Conservation (phyloP, 1,140 invertebrate species). For the Camponotus floridanus region DNA sequence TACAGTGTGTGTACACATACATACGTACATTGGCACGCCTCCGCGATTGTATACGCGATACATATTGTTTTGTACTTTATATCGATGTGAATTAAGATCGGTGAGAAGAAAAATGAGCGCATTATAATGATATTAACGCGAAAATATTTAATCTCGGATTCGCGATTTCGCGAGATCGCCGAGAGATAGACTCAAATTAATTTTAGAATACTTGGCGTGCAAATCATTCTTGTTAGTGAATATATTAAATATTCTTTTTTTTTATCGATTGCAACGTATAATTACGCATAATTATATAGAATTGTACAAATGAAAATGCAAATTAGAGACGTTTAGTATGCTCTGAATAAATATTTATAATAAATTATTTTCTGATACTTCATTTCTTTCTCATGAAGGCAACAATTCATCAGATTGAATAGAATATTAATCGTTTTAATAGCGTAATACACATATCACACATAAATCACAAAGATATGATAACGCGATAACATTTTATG, state of each 20-base stretch:
- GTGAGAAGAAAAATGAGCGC: background rate
- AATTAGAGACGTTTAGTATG: background rate
- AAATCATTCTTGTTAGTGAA: constrained; percentile 3
- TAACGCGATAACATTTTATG: background rate
- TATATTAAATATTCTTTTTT: constrained; percentile 15
- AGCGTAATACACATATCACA: background rate
- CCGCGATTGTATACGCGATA: background rate
- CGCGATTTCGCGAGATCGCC: background rate
- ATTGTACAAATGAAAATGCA: too few relatives aligned
- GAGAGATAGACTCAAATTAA: background rate
- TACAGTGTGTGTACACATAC: constrained; percentile 35
- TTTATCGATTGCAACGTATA: background rate
- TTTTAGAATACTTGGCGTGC: background rate
- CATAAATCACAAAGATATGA: background rate
- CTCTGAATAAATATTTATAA: background rate
- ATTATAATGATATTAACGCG: constrained; percentile 54
- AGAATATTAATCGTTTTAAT: background rate
- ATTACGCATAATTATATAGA: background rate
- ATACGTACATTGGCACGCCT: too few relatives aligned
- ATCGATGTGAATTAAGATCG: background rate
- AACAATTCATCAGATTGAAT: constrained; percentile 2
- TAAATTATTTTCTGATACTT: constrained; percentile 13
- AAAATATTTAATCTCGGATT: constrained; percentile 63
- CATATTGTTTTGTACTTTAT: background rate
- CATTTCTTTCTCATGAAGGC: background rate